Evolutionary conservation across 2,888 invertebrate species (phyloP), one percentile per base, ranked within the genome.

Genomic region (Rotaria macrura): DNA sequence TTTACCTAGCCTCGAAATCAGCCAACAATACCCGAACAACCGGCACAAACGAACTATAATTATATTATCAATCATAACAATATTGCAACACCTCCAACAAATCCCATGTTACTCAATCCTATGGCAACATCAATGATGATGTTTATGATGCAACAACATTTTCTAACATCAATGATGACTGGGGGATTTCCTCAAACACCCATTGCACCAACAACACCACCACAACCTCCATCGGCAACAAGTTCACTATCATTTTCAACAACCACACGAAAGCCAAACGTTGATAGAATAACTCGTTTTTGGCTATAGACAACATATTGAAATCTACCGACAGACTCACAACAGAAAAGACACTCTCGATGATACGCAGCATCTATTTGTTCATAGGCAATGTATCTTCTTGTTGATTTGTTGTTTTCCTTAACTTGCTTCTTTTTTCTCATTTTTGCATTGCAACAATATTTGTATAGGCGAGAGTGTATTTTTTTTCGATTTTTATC

Each of bases 1-100:
- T n/a, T 57, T 29, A 1, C 9, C 7, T 57, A 65, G 65, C 14
- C 65, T 17, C 65, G 65, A 34, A 65, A 29, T 17, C 17, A 29
- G 7, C 0, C 34, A 6, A 4, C 29, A 5, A 29, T 14, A 17
- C 65, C 17, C 4, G 23, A 17, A 79, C 72, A 4, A 23, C 79
- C 3, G 14, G 9, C 79, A 12, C 79, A 40, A 79, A 79, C 79
- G 4, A 79, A 79, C 25, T 79, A 43, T 43, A 79, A 79, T 79
- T 79, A 79, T n/a, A 79, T 79, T n/a, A 40, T 79, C 6, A 79
- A 79, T 79, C 79, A 79, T n/a, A 79, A 79, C n/a, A 79, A 43
- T 79, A 79, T 79, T 9, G 79, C 43, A 79, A 40, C 79, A 43
- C 40, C 79, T 25, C 14, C 79, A 4, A 25, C 79, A 25, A 79